Base-by-base conservation (phyloP, 2,888 invertebrate species). In the Scaptodrosophila latifasciaeformis region DNA sequence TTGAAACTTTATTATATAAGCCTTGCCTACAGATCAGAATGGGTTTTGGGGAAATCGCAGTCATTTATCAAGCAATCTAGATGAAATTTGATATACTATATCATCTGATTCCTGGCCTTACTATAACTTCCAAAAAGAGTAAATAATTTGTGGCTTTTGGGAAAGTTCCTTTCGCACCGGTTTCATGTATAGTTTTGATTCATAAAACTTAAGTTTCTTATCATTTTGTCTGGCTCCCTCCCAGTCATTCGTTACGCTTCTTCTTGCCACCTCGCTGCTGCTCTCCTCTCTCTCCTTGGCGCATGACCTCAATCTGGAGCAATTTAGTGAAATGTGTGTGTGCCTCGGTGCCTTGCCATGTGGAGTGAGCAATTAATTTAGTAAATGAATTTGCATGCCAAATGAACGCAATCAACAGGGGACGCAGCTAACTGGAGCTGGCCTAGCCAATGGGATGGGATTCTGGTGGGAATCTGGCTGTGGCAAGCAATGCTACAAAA, bases 301-400 rank as follows among this genome's bases (percentile, higher is more conserved):
- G 65, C 56, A 49, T 54, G 47, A 75, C 59, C 59, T 42, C 42
- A 53, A 42, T 40, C 40, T 17, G 15, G 7, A 9, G 67, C 62
- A 75, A 66, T 68, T 72, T 59, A 44, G 52, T 34, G 44, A 54
- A 71, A 60, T 59, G 50, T 62, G 61, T 49, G 57, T 51, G 35
- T 30, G 40, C 24, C 30, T 13, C 10, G 7, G 7, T 34, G 44
- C 30, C 19, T 17, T 40, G n/a, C 12, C 44, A 13, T 49, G 47
- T 62, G 79, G 78, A 76, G 66, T 66, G 72, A 66, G 59, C 75
- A 79, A 75, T 79, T 79, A 75, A 75, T 75, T 79, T 76, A 66
- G 68, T 75, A 79, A 75, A 76, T 75, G 75, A 75, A 75, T 75
- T 75, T 79, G 79, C 79, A 75, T 79, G 70, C 79, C 47, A 75